Evolutionary conservation across 1,140 invertebrate species (phyloP).

Genomic region (Augochlora pura): DNA sequence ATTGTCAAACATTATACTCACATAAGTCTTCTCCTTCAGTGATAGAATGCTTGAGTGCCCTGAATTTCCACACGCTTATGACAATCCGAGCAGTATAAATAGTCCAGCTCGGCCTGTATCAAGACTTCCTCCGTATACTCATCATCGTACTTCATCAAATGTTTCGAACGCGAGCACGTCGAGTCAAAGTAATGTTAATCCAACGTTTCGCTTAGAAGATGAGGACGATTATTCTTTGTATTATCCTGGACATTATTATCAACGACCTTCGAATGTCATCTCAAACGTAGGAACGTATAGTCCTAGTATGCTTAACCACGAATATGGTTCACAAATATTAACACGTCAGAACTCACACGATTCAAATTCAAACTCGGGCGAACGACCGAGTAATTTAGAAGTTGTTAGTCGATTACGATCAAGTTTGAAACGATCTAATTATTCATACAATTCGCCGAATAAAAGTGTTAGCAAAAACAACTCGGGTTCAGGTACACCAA

Average conservation of each 20-base stretch:
- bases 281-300: constrained; percentile 63
- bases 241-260: constrained; percentile 74
- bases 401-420: constrained; percentile 85
- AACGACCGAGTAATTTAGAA: constrained; percentile 87
- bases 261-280: constrained; percentile 64
- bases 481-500: constrained; percentile 87
- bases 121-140: constrained; percentile 79
- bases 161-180: constrained; percentile 85
- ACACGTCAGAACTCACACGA: constrained; percentile 83
- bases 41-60: constrained; percentile 76
- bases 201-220: constrained; percentile 84
- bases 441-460: constrained; percentile 78
- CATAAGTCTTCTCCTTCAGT: constrained; percentile 58
- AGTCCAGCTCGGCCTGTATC: constrained; percentile 79
- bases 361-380: constrained; percentile 77
- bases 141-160: constrained; percentile 86
- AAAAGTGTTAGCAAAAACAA: constrained; percentile 82
- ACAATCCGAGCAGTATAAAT: constrained; percentile 82
- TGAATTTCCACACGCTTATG: constrained; percentile 82
- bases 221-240: constrained; percentile 81
- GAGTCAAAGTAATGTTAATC: constrained; percentile 81
- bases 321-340: constrained; percentile 78
- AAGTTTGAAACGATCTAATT: constrained; percentile 87
- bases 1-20: background rate
- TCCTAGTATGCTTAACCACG: constrained; percentile 68